Base-by-base conservation (phyloP, 2,113 vertebrate species). In the Lepidothrix coronata region DNA sequence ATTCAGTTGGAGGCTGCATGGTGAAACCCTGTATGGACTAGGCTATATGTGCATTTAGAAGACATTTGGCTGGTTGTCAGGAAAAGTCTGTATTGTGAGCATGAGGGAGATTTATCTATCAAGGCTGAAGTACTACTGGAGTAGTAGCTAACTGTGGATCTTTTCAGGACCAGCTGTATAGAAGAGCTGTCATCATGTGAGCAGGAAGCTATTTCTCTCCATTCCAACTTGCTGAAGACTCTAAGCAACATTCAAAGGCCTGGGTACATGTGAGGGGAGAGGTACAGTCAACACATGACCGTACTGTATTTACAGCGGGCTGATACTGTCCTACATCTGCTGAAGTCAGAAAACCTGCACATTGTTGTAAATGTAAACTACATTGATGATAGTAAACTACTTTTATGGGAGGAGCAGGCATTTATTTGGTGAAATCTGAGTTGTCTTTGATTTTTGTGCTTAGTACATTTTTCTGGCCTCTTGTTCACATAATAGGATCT, bases 381-480 rank as follows among this genome's bases (percentile, higher is more conserved):
- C n/a, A n/a, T n/a, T n/a, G 75, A 59, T 55, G 59, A 85, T 49
- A 74, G 82, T 80, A 89, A 94, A 77, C 39, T 85, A 17, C 31
- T 92, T 72, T 88, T 72, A 30, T 88, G 49, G n/a, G 8, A 84
- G 63, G 17, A 93, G 31, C 27, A 59, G 41, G 52, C 55, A 67
- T 83, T 90, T 57, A 79, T 5, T 73, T 61, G 58, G 55, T 79
- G 95, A 96, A 61, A 94, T 82, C 52, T 89, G 61, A 48, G n/a
- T 90, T 95, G 82, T 93, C 14, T 95, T 85, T 72, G 43, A 48
- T 72, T 94, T 75, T 72, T 55, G 37, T 74, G 55, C 54, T 82
- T 85, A 57, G 33, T 75, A 72, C 1, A 4, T 11, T 66, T 94
- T 94, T 77, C n/a, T 73, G 90, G 74, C 5, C 37, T 96, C 54